These are phyloP conservation scores for Eleginops maclovinus DNA, from an alignment of 2,113 vertebrate species.

Conservation along the genomic window DNA sequence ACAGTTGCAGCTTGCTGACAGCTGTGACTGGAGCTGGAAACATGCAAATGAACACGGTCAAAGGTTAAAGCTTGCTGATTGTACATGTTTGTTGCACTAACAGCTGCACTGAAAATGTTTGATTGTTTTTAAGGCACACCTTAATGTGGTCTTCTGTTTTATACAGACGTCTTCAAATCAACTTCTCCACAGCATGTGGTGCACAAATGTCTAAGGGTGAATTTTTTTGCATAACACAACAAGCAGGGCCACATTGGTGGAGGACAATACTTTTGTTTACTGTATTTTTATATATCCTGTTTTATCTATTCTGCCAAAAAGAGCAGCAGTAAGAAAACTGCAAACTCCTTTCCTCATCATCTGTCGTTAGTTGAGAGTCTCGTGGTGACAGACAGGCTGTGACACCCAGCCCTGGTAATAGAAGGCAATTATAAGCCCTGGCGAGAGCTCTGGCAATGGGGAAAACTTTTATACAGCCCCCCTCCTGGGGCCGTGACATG, in stretches of 20 bases:
- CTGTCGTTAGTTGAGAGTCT: conserved; percentile 74
- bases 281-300: conserved; percentile 31
- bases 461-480: conserved; percentile 79
- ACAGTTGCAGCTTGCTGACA: conserved; percentile 71
- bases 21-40: conserved; percentile 77
- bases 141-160: conserved; percentile 2
- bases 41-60: conserved; percentile 77
- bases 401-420: conserved; percentile 81
- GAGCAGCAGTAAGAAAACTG: conserved; percentile 66
- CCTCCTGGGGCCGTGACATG: conserved; percentile 80
- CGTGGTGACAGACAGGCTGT: conserved; percentile 79
- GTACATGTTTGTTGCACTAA: conserved; percentile 37
- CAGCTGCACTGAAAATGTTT: conserved; percentile 36
- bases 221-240: conserved; percentile 61
- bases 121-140: conserved; percentile 26
- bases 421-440: conserved; percentile 83
- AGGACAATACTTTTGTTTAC: conserved; percentile 44
- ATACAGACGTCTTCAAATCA: conserved; percentile 29
- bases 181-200: conserved; percentile 13
- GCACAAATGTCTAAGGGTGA: conserved; percentile 41
- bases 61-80: conserved; percentile 61
- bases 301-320: conserved; percentile 68
- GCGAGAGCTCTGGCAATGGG: conserved; percentile 77
- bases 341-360: conserved; percentile 74
- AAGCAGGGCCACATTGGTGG: conserved; percentile 39